Evolutionary conservation across 2,113 vertebrate species (phyloP).

Genomic region (Balaeniceps rex): DNA sequence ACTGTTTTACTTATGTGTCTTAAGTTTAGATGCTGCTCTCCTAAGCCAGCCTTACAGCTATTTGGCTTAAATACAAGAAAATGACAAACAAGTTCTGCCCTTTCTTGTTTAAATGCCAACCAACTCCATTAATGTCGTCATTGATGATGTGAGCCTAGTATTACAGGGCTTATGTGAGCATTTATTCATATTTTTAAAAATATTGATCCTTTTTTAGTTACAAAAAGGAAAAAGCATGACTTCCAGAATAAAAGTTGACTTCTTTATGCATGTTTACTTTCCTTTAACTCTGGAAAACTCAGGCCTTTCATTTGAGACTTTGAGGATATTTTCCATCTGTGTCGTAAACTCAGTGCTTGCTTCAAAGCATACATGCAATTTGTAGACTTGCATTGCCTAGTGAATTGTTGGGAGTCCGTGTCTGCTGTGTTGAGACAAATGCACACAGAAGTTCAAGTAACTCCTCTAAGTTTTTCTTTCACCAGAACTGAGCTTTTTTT

Average conservation of each 20-base stretch:
- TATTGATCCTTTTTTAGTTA: neutral
- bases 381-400: neutral
- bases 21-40: neutral
- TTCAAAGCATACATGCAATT: neutral
- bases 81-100: neutral
- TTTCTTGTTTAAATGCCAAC: neutral
- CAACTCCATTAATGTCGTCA: neutral
- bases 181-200: neutral
- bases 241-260: neutral
- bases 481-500: neutral
- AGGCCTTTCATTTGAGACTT: neutral
- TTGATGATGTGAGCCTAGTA: neutral
- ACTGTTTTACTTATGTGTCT: neutral
- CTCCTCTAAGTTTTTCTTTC: neutral
- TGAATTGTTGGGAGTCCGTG: neutral
- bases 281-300: neutral
- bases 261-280: neutral
- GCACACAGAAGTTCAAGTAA: neutral
- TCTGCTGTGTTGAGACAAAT: neutral
- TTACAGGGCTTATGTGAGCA: neutral
- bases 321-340: neutral
- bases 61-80: slow-evolving; percentile 2
- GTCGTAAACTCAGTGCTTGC: neutral
- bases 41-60: neutral
- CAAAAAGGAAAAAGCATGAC: neutral